phyloP scores from a whole-genome alignment of 2,888 invertebrate species.

The Melinopterus prodromus region DNA sequence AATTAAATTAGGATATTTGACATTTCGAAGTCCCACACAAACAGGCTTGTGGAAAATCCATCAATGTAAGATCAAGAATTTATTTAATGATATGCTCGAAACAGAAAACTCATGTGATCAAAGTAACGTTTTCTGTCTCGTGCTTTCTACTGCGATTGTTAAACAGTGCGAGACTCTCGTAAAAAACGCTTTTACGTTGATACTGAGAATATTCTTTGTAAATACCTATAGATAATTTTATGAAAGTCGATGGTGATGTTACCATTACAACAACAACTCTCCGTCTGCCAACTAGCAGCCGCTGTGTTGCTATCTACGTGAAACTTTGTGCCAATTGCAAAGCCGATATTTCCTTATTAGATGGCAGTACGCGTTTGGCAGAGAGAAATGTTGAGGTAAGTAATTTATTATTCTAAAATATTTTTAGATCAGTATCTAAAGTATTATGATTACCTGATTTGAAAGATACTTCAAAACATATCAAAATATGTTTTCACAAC shows the following conservation, averaged over 20 bases:
- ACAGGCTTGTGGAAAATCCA: conserved; percentile 14
- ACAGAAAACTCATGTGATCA: no score
- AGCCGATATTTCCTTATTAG: not conserved
- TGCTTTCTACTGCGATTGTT: no score
- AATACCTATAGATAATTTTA: not conserved
- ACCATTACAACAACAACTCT: not conserved
- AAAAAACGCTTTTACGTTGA: no score
- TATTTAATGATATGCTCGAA: no score
- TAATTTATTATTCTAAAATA: not conserved
- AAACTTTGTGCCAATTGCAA: not conserved
- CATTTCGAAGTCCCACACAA: not conserved
- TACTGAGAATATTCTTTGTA: not conserved
- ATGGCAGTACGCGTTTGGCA: not conserved
- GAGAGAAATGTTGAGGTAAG: not conserved
- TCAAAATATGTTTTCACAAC: not conserved
- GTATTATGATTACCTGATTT: not conserved
- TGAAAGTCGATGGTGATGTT: not conserved
- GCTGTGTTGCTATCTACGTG: not conserved
- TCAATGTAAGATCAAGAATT: not conserved
- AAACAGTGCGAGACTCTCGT: no score
- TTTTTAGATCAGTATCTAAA: not conserved
- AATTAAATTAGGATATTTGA: not conserved
- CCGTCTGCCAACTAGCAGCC: not conserved
- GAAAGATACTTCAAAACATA: not conserved
- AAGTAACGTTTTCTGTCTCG: no score